Conservation (phyloP, 2,888 invertebrate species). For the Harpagoxenus sublaevis region DNA sequence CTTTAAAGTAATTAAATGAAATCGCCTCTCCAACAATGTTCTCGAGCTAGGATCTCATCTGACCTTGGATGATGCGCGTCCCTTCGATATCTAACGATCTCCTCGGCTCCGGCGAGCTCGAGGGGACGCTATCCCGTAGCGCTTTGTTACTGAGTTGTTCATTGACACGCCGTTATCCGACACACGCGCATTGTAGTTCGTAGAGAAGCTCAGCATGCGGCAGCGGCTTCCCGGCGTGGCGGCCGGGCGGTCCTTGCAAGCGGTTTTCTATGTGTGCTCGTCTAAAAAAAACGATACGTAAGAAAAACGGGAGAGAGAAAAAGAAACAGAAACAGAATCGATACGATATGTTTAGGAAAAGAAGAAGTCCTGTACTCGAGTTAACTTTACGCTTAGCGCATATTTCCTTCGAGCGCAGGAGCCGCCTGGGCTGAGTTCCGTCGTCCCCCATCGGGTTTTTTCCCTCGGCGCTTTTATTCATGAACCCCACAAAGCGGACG, state of each 20-base stretch:
- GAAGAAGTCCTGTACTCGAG: constrained; percentile 75
- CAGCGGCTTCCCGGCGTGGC: constrained; percentile 8
- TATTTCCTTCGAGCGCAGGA: constrained; percentile 65
- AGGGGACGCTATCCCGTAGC: constrained; percentile 17
- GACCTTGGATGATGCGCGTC: constrained; percentile 7
- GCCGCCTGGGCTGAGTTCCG: constrained; percentile 54
- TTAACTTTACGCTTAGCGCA: constrained; percentile 75
- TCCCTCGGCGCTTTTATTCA: neutral
- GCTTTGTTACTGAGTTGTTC: constrained; percentile 63
- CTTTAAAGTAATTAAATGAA: neutral
- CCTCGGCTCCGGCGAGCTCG: constrained; percentile 13
- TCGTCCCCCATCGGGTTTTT: neutral
- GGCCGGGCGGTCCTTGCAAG: constrained; percentile 34
- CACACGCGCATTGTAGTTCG: constrained; percentile 55
- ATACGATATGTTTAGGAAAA: constrained; percentile 49
- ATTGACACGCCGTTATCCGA: constrained; percentile 60
- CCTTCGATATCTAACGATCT: constrained; percentile 41
- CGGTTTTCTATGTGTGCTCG: constrained; percentile 63
- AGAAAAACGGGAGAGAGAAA: constrained; percentile 72
- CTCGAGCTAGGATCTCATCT: neutral
- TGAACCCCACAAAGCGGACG: neutral
- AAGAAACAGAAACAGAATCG: constrained; percentile 72
- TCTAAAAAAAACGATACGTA: constrained; percentile 69
- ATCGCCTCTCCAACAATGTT: neutral
- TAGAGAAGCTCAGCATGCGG: constrained; percentile 54